These are phyloP conservation scores for Arge pagana DNA, from an alignment of 2,888 invertebrate genomes.

Conservation along the genomic window DNA sequence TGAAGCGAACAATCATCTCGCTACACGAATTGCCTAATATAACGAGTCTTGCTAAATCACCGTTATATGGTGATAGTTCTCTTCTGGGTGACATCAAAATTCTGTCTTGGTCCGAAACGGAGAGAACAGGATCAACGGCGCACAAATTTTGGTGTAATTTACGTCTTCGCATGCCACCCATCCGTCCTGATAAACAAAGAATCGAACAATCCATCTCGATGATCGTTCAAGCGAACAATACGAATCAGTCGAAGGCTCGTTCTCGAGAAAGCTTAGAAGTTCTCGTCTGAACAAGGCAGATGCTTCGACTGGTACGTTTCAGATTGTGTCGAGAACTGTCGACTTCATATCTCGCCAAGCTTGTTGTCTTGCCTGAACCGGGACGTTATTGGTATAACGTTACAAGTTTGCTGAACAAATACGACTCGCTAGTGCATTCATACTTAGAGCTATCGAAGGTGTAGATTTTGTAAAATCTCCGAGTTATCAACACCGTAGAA, in stretches of 20 bases:
- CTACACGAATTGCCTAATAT: conserved; percentile 57
- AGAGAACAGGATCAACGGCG: conserved; percentile 55
- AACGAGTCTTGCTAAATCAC: conserved; percentile 53
- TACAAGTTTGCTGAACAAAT: too few species aligned
- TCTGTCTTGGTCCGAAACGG: conserved; percentile 41
- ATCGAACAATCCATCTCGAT: conserved; percentile 50
- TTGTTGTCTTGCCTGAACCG: too few species aligned
- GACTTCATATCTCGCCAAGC: background rate
- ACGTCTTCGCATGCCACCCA: conserved; percentile 67
- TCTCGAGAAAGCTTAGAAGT: conserved; percentile 56
- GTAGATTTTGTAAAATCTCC: too few species aligned
- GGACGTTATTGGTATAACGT: too few species aligned
- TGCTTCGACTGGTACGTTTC: too few species aligned
- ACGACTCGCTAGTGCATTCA: too few species aligned
- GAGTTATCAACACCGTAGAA: too few species aligned
- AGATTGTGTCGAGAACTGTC: background rate
- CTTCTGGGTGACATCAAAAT: conserved; percentile 40
- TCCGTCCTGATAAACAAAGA: conserved; percentile 37
- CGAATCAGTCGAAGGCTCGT: conserved; percentile 47
- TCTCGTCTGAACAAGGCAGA: conserved; percentile 54
- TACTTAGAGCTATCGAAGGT: too few species aligned
- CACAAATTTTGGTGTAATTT: conserved; percentile 70
- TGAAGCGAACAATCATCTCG: conserved; percentile 52
- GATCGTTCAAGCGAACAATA: conserved; percentile 50
- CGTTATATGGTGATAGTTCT: conserved; percentile 63